A percentile compares a stretch with the other conserved stretches of the same genome.
phyloP scores from a whole-genome alignment of 2,113 vertebrate genomes.

The Cheirogaleus medius region DNA sequence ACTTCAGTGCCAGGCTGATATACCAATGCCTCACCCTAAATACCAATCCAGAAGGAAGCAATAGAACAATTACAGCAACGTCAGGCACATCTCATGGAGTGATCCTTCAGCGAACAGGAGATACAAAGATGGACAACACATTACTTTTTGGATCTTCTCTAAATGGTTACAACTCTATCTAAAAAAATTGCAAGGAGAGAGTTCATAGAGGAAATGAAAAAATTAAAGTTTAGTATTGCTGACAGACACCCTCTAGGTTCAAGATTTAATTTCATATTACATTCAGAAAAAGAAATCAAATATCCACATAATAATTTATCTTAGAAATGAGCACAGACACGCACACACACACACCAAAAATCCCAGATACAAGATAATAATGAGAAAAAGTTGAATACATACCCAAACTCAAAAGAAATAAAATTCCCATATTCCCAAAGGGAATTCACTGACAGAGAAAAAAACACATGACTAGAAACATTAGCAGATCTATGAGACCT shows the following conservation, averaged over 20 bases:
- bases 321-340: background rate
- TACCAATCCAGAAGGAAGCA: background rate
- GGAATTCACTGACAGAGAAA: background rate
- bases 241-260: background rate
- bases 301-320: background rate
- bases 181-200: background rate
- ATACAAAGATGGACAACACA: background rate
- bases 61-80: background rate
- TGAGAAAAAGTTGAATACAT: background rate
- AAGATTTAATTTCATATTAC: background rate
- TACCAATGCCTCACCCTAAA: background rate
- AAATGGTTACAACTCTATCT: background rate
- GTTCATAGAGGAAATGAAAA: background rate
- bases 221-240: background rate
- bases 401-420: slow-evolving; percentile 23
- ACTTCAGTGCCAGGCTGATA: background rate
- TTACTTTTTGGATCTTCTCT: background rate
- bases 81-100: background rate
- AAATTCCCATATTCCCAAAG: background rate
- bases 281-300: background rate
- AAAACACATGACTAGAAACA: background rate
- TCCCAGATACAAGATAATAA: background rate
- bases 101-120: background rate
- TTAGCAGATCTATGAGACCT: background rate
- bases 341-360: background rate